phyloP scores from a whole-genome alignment of 2,797 vertebrate species.

The Megalops cyprinoides region DNA sequence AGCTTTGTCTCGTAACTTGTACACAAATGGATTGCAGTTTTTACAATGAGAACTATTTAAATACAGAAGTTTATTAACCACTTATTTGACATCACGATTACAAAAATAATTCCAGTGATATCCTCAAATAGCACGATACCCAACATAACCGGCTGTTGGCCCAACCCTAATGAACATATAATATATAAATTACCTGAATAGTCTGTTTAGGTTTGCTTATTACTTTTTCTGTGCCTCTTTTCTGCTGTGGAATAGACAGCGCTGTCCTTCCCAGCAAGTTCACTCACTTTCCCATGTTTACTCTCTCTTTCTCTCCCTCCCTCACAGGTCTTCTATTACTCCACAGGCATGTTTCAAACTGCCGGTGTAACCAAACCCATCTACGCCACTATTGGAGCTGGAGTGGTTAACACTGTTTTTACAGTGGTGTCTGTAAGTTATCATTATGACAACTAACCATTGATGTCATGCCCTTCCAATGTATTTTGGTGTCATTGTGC shows the following conservation, averaged over 20 bases:
- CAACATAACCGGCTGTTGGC: too few relatives aligned
- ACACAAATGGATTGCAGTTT: not conserved
- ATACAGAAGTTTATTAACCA: too few relatives aligned
- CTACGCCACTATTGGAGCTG: conserved; percentile 90
- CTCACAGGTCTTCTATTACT: conserved; percentile 93
- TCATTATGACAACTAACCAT: not conserved
- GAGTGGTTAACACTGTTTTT: conserved; percentile 88
- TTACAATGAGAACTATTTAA: not conserved
- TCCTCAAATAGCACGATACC: too few relatives aligned
- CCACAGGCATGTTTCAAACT: conserved; percentile 83
- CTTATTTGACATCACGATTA: too few relatives aligned
- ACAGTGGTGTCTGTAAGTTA: conserved; percentile 91
- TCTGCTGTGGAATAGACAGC: not conserved
- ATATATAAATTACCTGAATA: too few relatives aligned
- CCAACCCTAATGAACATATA: too few relatives aligned
- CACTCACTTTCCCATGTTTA: not conserved
- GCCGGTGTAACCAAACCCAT: conserved; percentile 83
- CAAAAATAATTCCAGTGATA: too few relatives aligned
- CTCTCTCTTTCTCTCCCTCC: conserved; percentile 3
- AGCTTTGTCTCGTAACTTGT: too few relatives aligned
- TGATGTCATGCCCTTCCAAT: not conserved
- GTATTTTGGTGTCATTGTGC: not conserved
- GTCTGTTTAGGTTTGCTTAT: too few relatives aligned
- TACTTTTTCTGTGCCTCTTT: not conserved
- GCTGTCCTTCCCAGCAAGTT: not conserved